phyloP scores from a whole-genome alignment of 2,888 invertebrate genomes.

The Chrysolina americana region DNA sequence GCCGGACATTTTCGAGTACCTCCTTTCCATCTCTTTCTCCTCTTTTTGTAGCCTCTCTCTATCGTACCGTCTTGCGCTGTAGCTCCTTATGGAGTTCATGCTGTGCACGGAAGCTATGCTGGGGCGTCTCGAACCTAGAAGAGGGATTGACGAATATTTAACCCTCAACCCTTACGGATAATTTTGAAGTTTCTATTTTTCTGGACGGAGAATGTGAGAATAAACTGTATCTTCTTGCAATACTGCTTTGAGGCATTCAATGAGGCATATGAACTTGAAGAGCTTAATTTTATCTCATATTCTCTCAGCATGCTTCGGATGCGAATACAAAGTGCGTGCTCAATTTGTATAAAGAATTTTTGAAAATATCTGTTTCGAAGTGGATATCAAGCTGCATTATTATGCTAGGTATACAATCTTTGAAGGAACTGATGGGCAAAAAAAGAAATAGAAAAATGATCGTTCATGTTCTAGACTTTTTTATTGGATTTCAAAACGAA shows the following conservation, averaged over 20 bases:
- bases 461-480: too few species aligned
- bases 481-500: too few species aligned
- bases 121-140: conserved; percentile 86
- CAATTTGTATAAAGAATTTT: not conserved
- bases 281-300: not conserved
- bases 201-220: not conserved
- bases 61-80: conserved; percentile 85
- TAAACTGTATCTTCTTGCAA: not conserved
- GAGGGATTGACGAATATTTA: conserved; percentile 6
- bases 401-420: too few species aligned
- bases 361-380: not conserved
- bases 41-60: conserved; percentile 87
- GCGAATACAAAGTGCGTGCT: not conserved
- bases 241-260: too few species aligned
- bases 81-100: conserved; percentile 86
- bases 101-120: conserved; percentile 90
- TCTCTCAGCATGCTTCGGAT: not conserved
- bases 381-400: too few species aligned
- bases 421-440: too few species aligned
- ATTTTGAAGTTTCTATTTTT: not conserved
- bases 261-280: not conserved
- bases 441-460: too few species aligned
- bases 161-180: not conserved
- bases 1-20: conserved; percentile 76
- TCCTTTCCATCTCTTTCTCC: conserved; percentile 83